These are phyloP conservation scores for Geopemphigus sp. DNA, from an alignment of 1,140 invertebrate species.

Conservation along the genomic window DNA sequence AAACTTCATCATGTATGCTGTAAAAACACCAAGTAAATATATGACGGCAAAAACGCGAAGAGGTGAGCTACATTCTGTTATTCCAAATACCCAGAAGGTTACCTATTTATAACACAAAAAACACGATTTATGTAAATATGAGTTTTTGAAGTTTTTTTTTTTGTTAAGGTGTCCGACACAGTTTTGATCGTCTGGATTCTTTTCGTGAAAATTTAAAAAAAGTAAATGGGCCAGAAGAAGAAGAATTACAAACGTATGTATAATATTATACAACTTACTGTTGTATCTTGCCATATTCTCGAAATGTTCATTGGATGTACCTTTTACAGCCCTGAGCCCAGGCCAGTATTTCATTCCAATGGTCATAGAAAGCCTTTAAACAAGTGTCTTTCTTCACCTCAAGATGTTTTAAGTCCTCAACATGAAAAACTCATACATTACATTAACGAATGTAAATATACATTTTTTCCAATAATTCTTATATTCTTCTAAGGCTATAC, in stretches of 20 bases:
- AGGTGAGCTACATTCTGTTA: slow-evolving; percentile 12
- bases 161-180: slow-evolving; percentile 20
- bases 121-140: background rate
- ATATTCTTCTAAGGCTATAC: too few species aligned
- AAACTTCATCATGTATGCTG: slow-evolving; percentile 15
- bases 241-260: slow-evolving; percentile 35
- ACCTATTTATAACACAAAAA: slow-evolving; percentile 11
- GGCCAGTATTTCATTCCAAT: slow-evolving; percentile 39
- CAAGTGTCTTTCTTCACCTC: slow-evolving; percentile 9
- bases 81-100: background rate
- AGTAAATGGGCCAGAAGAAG: slow-evolving; percentile 31
- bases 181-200: slow-evolving; percentile 39
- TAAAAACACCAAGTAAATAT: slow-evolving; percentile 44
- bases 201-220: slow-evolving; percentile 37
- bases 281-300: background rate
- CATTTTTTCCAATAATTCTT: background rate
- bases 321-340: slow-evolving; percentile 27
- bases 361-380: slow-evolving; percentile 29
- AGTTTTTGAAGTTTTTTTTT: background rate
- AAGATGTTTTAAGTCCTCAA: slow-evolving; percentile 39
- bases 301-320: background rate
- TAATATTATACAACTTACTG: background rate
- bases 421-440: slow-evolving; percentile 47
- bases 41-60: slow-evolving; percentile 44
- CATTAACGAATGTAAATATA: slow-evolving; percentile 41